phyloP scores from a whole-genome alignment of 2,888 invertebrate genomes.

The Himalopsyche tibetana region DNA sequence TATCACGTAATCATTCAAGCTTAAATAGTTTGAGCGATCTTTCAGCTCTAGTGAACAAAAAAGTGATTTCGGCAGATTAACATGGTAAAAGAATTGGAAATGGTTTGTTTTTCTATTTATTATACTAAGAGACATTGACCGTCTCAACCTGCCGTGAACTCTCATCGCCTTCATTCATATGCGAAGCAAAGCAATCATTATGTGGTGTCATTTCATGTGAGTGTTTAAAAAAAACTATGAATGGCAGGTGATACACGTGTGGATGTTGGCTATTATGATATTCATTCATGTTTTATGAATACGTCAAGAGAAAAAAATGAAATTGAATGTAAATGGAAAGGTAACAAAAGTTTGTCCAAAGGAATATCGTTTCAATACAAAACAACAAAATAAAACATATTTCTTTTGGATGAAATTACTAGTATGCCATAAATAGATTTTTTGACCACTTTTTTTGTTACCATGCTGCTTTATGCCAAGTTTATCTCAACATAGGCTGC shows the following conservation, averaged over 20 bases:
- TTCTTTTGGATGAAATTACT: no score
- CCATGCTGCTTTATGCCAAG: no score
- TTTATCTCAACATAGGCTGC: no score
- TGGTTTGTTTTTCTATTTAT: background rate
- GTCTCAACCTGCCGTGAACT: conserved; percentile 15
- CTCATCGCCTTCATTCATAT: background rate
- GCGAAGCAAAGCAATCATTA: conserved; percentile 2
- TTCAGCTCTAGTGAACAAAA: background rate
- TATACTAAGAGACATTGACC: background rate
- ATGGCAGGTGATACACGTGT: conserved; percentile 23
- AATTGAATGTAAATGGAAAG: background rate
- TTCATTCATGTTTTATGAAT: background rate
- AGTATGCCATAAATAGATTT: no score
- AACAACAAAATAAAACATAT: no score
- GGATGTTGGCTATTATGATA: conserved; percentile 1
- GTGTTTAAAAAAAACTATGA: background rate
- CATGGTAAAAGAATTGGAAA: conserved; percentile 19
- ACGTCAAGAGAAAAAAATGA: background rate
- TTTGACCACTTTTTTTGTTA: no score
- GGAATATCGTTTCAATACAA: no score
- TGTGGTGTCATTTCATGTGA: background rate
- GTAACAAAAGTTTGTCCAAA: no score
- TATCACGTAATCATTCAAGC: conserved; percentile 2
- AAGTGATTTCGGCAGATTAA: background rate
- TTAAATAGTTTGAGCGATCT: background rate